Conservation (phyloP, 2,888 invertebrate species). For the Caenorhabditis sinica region DNA sequence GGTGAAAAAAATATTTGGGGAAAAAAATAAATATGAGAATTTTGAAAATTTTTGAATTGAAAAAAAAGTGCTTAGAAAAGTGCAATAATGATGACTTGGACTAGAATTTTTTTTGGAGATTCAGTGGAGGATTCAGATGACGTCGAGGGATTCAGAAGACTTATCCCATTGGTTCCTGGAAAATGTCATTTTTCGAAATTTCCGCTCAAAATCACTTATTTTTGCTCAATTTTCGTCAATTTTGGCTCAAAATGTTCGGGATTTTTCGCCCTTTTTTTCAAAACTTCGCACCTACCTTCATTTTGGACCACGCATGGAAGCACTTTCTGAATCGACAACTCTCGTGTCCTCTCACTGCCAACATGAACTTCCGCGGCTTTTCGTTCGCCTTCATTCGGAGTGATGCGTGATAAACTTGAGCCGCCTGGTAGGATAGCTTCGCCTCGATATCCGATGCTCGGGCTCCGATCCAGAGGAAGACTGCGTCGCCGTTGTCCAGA, state of each 20-base stretch:
- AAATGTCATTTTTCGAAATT: background rate
- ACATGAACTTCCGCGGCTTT: constrained; percentile 92
- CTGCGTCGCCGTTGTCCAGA: constrained; percentile 97
- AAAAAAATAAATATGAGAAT: background rate
- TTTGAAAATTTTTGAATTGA: background rate
- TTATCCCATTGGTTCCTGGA: constrained; percentile 49
- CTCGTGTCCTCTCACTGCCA: constrained; percentile 95
- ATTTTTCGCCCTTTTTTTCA: background rate
- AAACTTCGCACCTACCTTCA: constrained; percentile 86
- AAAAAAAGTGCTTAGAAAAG: constrained; percentile 1
- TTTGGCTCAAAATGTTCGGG: background rate
- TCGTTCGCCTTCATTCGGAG: constrained; percentile 96
- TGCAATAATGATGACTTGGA: constrained; percentile 10
- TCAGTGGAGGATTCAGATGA: background rate
- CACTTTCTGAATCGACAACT: constrained; percentile 96
- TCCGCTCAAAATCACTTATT: background rate
- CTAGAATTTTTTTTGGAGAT: constrained; percentile 2
- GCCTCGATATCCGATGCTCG: constrained; percentile 98
- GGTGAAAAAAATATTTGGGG: too few relatives aligned
- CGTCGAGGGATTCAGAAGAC: background rate
- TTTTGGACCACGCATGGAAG: constrained; percentile 98
- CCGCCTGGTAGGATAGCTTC: constrained; percentile 98
- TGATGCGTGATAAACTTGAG: constrained; percentile 98
- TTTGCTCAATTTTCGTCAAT: background rate
- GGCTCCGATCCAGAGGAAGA: constrained; percentile 97